Conservation (phyloP, 2,113 vertebrate species). For the Crotalus viridis region DNA sequence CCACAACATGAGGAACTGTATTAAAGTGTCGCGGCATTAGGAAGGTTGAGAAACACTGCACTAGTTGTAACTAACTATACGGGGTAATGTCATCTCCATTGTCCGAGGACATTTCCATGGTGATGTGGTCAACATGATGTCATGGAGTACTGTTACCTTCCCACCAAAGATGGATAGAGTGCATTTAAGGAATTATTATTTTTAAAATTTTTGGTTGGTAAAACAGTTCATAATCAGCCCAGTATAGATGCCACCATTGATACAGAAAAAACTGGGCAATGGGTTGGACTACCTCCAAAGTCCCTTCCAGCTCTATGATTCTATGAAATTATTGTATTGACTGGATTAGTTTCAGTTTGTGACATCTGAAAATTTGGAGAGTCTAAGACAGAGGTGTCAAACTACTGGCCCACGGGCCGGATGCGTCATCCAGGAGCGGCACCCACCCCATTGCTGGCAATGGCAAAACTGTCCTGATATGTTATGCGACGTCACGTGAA, state of each 20-base stretch:
- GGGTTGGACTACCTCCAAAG: background rate
- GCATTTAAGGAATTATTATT: background rate
- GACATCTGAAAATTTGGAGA: background rate
- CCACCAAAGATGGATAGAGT: background rate
- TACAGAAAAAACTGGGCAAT: background rate
- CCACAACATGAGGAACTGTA: too few species aligned
- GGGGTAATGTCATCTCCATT: background rate
- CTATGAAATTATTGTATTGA: background rate
- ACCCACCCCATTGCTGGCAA: too few species aligned
- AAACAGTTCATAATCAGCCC: background rate
- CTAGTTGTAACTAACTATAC: background rate
- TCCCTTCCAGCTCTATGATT: background rate
- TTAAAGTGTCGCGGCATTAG: too few species aligned
- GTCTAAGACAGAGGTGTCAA: background rate
- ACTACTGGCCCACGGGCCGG: too few species aligned
- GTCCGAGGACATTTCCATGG: background rate
- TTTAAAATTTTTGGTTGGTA: background rate
- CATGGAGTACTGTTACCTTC: background rate
- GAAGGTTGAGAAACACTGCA: too few species aligned
- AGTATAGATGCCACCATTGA: background rate
- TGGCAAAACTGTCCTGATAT: too few species aligned
- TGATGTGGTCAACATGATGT: background rate
- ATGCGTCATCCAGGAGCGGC: too few species aligned
- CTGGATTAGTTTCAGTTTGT: background rate
- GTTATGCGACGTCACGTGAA: too few species aligned